Percentiles rank a stretch among this genome's conserved stretches.
phyloP scores from a whole-genome alignment of 2,113 vertebrate genomes.

The Colius striatus region DNA sequence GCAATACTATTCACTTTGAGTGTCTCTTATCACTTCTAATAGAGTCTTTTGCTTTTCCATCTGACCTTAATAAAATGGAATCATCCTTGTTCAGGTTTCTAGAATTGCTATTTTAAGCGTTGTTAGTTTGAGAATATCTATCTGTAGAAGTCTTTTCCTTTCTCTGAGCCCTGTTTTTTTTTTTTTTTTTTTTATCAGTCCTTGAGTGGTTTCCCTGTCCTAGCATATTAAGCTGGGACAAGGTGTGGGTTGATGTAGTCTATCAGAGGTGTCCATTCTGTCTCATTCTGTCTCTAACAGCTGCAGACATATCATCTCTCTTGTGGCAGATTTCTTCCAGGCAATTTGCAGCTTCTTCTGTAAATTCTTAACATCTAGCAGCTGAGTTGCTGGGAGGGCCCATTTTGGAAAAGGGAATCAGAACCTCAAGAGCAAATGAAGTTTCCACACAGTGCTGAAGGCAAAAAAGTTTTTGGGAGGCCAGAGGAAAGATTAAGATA shows the following conservation, averaged over 20 bases:
- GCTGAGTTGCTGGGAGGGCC: neutral
- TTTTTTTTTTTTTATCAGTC: neutral
- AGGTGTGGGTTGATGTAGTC: neutral
- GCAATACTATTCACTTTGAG: neutral
- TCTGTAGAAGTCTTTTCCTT: neutral
- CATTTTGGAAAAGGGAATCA: neutral
- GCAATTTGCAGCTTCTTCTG: neutral
- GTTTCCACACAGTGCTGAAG: neutral
- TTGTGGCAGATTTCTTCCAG: neutral
- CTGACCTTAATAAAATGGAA: conserved; percentile 7
- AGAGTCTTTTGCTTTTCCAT: neutral
- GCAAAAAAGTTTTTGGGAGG: neutral
- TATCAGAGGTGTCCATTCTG: neutral
- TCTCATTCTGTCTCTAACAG: neutral
- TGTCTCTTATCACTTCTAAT: neutral
- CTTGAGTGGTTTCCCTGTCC: neutral
- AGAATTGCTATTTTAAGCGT: neutral
- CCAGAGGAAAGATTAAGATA: neutral
- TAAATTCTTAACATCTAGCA: neutral
- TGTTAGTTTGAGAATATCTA: neutral
- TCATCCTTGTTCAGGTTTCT: neutral
- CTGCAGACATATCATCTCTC: neutral
- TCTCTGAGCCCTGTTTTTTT: neutral
- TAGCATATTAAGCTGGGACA: neutral
- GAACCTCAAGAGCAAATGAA: neutral